Evolutionary conservation across 2,113 vertebrate species (phyloP).

Genomic region (Sisor rabdophorus): DNA sequence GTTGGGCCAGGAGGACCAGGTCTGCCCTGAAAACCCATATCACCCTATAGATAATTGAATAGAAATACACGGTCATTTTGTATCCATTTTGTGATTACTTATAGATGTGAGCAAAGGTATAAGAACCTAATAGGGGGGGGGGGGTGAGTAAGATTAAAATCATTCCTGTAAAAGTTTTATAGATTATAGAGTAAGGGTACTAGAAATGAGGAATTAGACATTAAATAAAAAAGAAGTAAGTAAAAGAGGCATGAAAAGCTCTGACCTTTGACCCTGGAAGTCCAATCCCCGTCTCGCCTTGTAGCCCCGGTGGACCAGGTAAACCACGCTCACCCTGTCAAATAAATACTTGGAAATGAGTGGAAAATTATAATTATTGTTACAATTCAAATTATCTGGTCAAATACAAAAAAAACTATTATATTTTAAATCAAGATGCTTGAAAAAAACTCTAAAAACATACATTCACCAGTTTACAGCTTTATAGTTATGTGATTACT

Average conservation of each 20-base stretch:
- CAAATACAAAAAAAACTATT: not conserved
- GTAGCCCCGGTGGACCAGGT: constrained; percentile 75
- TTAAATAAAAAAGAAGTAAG: not conserved
- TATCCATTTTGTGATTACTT: not conserved
- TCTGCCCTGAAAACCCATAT: constrained; percentile 77
- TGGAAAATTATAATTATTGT: not conserved
- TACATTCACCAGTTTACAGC: not conserved
- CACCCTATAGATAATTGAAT: constrained; percentile 71
- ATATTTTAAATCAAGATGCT: not conserved
- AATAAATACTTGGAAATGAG: not conserved
- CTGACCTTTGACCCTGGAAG: constrained; percentile 81
- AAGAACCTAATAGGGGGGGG: no score
- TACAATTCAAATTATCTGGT: not conserved
- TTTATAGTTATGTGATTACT: constrained; percentile 24
- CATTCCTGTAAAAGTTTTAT: not conserved
- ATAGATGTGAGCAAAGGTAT: not conserved
- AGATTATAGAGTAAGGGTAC: no score
- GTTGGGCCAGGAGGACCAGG: constrained; percentile 76
- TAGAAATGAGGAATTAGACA: not conserved
- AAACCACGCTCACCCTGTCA: constrained; percentile 81
- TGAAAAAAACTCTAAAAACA: constrained; percentile 9
- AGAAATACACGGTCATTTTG: not conserved
- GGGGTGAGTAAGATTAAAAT: not conserved
- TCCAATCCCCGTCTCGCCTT: constrained; percentile 83
- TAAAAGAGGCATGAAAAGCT: not conserved